These are phyloP conservation scores for Agrotis puta DNA, from an alignment of 2,888 invertebrate species.

Conservation along the genomic window DNA sequence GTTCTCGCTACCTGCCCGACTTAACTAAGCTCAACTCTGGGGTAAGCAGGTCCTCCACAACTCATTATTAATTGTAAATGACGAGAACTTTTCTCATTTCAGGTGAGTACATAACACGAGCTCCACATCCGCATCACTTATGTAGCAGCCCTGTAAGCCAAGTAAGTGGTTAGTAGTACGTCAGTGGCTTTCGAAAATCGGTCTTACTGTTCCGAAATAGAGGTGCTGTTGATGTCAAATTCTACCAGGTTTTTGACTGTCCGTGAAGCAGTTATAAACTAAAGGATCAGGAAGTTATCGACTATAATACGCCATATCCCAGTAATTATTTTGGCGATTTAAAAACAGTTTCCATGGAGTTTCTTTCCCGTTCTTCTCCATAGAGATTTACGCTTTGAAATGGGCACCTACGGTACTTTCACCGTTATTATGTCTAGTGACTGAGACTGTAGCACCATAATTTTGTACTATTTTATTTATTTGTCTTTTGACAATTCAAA, in stretches of 20 bases:
- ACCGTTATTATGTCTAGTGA: no score
- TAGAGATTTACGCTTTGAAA: no score
- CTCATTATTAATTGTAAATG: conserved; percentile 34
- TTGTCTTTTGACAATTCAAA: no score
- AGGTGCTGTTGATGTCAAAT: no score
- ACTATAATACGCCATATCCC: no score
- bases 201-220: not conserved
- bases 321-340: no score
- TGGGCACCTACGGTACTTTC: no score
- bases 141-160: conserved; percentile 26
- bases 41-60: conserved; percentile 32
- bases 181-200: not conserved
- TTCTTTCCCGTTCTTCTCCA: no score
- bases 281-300: no score
- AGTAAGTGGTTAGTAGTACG: conserved; percentile 34
- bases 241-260: not conserved
- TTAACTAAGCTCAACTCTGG: not conserved
- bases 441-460: no score
- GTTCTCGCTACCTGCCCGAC: conserved; percentile 11
- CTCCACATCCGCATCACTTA: conserved; percentile 45
- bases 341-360: no score
- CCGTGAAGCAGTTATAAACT: not conserved
- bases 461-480: no score
- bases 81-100: conserved; percentile 66
- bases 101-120: conserved; percentile 63